phyloP scores from a whole-genome alignment of 2,888 invertebrate genomes.

The Eupeodes latifasciatus region DNA sequence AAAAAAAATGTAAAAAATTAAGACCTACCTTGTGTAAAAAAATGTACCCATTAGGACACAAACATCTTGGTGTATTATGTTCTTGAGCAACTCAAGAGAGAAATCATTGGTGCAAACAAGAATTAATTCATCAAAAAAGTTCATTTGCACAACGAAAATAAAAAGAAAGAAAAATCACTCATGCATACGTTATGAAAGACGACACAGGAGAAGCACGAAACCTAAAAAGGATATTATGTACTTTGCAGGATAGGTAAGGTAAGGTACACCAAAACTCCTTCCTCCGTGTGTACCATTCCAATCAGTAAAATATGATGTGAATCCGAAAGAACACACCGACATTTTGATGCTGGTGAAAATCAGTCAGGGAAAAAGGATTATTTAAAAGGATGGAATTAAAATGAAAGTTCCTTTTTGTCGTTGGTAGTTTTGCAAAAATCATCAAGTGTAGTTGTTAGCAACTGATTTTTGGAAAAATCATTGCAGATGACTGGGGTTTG shows the following conservation, averaged over 20 bases:
- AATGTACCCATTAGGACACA: constrained; percentile 14
- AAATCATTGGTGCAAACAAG: constrained; percentile 45
- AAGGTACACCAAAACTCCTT: no score
- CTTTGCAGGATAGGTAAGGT: neutral
- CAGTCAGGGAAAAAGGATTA: constrained; percentile 13
- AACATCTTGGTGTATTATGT: constrained; percentile 10
- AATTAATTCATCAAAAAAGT: constrained; percentile 61
- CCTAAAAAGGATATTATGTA: constrained; percentile 18
- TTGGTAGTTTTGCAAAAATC: neutral
- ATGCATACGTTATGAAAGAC: constrained; percentile 56
- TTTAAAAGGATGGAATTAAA: constrained; percentile 14
- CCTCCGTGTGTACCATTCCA: no score
- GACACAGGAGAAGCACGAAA: constrained; percentile 36
- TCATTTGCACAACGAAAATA: constrained; percentile 4
- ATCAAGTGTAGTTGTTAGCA: neutral
- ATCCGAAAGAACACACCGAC: constrained; percentile 12
- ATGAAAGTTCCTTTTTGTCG: neutral
- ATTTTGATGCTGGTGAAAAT: constrained; percentile 9
- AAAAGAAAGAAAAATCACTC: constrained; percentile 5
- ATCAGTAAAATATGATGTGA: neutral
- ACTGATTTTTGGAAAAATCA: neutral
- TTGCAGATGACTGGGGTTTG: neutral
- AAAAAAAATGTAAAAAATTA: neutral
- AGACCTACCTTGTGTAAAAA: constrained; percentile 1
- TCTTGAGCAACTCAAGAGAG: neutral